Conservation (phyloP, 1,140 invertebrate species). For the Latrodectus geometricus region DNA sequence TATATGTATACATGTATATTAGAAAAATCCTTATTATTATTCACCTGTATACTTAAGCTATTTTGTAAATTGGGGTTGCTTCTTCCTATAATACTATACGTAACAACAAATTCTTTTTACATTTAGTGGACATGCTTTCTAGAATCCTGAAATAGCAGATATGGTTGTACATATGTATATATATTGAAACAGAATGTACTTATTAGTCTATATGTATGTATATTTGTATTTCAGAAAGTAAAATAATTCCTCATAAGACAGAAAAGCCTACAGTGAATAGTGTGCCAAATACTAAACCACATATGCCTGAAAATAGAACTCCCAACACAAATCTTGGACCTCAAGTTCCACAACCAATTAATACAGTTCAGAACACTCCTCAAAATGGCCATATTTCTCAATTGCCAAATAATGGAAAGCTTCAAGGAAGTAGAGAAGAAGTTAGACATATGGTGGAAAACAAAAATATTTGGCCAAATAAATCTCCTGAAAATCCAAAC, state of each 20-base stretch:
- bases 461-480: conserved; percentile 16
- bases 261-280: neutral
- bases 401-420: neutral
- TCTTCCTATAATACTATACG: no score
- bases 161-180: no score
- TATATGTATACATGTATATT: no score
- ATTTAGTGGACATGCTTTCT: no score
- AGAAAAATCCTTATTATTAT: no score
- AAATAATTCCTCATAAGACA: neutral
- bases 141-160: no score
- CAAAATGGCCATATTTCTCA: neutral
- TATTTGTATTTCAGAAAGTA: neutral
- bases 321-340: neutral
- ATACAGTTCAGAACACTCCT: neutral
- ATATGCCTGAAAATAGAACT: neutral
- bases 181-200: no score
- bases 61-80: no score
- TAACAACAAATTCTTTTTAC: no score
- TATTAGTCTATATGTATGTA: neutral
- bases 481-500: neutral
- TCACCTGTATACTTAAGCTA: no score
- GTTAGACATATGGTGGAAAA: neutral
- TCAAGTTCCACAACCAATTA: neutral
- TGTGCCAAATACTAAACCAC: neutral
- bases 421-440: neutral